phyloP scores from a whole-genome alignment of 2,797 vertebrate genomes.

The Oreochromis grahami region DNA sequence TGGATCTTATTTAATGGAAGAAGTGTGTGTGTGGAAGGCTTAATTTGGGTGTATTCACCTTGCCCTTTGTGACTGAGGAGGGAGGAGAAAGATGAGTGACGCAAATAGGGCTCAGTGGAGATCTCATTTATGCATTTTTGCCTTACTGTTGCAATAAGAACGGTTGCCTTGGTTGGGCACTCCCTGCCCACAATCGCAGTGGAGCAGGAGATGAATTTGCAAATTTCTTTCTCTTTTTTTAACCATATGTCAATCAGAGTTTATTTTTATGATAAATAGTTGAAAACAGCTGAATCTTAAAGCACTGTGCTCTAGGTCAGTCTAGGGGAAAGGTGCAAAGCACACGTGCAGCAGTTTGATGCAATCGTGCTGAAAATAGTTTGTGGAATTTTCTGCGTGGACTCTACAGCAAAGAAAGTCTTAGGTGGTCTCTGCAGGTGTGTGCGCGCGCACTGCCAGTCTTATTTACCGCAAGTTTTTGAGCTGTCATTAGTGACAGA shows the following conservation, averaged over 20 bases:
- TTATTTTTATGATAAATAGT: neutral
- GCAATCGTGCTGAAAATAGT: neutral
- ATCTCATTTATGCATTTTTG: neutral
- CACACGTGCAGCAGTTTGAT: neutral
- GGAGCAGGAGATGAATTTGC: neutral
- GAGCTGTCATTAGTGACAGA: neutral
- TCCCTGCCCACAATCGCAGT: neutral
- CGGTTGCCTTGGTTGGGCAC: neutral
- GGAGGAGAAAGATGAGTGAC: conserved; percentile 25
- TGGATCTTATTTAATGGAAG: neutral
- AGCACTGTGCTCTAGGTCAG: neutral
- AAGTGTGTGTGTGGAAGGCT: neutral
- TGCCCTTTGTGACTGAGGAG: neutral
- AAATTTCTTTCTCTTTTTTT: neutral
- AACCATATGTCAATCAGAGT: neutral
- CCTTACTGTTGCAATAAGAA: neutral
- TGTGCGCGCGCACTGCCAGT: neutral
- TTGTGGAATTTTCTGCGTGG: neutral
- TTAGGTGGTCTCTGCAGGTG: neutral
- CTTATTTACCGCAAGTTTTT: neutral
- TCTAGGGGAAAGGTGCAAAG: neutral
- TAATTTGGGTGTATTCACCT: neutral
- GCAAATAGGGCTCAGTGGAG: neutral
- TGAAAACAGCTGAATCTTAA: neutral
- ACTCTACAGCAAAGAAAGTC: neutral